Base-by-base conservation (phyloP, 2,113 vertebrate genomes). In the Hystrix cristata region DNA sequence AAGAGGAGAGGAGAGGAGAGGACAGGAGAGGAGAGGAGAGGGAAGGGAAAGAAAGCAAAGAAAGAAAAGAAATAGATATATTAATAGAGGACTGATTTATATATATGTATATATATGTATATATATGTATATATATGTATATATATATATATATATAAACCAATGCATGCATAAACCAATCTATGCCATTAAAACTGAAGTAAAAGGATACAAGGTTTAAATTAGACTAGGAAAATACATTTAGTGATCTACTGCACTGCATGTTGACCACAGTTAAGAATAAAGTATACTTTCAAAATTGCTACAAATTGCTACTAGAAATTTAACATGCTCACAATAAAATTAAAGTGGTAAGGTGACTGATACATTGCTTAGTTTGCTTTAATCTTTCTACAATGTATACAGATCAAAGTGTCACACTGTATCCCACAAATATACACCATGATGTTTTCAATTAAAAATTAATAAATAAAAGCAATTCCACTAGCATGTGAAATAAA, bases 141-240 rank as follows among this genome's bases (percentile, higher is more conserved):
- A 38, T 38, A 38, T 2, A 38, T 38, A 59, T 59, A 59, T 59
- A 59, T 19, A 18, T 59, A 59, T 57, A 59, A 19, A 59, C 57
- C 23, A 60, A 80, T 19, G 7, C 21, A 87, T 38, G 18, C n/a
- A 87, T n/a, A 87, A 88, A 92, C 84, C 59, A 60, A 60, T 60
- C 23, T 78, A 87, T 57, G n/a, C 14, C 53, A 87, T 48, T 93
- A 69, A 87, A 91, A 95, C 84, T 74, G n/a, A 82, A 48, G 51
- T 57, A 87, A 71, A 55, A 57, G 23, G 31, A 43, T 5, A 65
- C 15, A 71, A 71, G 38, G 23, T 43, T 87, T 71, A 76, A 76
- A 76, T 76, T 38, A 12, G 25, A 38, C 64, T 55, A 13, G 34
- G 43, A 27, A 16, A 87, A 57, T 71, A 87, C 18, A 25, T 43